Evolutionary conservation across 2,888 invertebrate genomes (phyloP), one percentile per base, ranked within the genome.

Genomic region (Molorchus minor): DNA sequence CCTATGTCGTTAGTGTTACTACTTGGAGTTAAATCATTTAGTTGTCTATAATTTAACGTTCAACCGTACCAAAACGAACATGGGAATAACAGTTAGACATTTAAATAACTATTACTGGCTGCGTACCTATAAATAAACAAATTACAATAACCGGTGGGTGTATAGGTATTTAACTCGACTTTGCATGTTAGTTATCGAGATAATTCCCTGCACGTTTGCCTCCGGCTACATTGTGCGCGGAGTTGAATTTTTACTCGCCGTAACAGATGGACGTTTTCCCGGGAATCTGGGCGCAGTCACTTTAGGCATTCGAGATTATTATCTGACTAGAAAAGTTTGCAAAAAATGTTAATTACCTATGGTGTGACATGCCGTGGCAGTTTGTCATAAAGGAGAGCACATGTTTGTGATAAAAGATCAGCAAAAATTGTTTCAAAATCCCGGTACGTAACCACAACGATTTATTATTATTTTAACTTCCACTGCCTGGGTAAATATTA

Each of bases 131-230:
- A 33, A 33, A 33, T 33, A 33, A 33, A 33, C 33, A 10, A 33
- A 33, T 33, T 33, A 33, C 33, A 33, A 33, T 33, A 33, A 33
- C 33, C 33, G 33, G 33, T 33, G 33, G 33, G 33, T n/a, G 33
- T 33, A n/a, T 3, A 12, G 33, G 12, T 12, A 19, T 35, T 36
- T 15, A 15, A 15, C 13, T 56, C 56, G 55, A 41, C 63, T 60
- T 71, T 70, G 72, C 72, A 71, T 72, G 71, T 71, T 63, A 61
- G 60, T 61, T 69, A 71, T 72, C 72, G 67, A 55, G 71, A 71
- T 72, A 68, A 68, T 70, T 72, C 66, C 60, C 67, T 70, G 65
- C 71, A 65, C 69, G 66, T 67, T 64, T 61, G 61, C 61, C 61
- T 60, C 51, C 44, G 57, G 41, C 55, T 52, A 21, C 53, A 30